Evolutionary conservation across 2,797 vertebrate genomes (phyloP).

Genomic region (Pipistrellus pygmaeus): DNA sequence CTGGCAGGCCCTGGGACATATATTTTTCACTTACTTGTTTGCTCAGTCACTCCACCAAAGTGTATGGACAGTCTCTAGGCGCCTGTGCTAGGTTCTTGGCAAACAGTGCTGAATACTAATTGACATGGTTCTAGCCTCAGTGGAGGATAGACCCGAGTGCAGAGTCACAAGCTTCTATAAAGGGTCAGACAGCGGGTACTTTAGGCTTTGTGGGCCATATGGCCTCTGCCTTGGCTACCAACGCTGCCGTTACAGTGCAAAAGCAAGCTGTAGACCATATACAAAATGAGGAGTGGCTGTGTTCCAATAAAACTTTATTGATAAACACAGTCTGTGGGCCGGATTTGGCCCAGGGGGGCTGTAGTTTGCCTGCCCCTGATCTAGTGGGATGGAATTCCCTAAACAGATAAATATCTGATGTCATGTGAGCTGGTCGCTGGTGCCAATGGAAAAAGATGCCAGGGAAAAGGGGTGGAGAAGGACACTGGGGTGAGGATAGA

Average conservation of each 20-base stretch:
- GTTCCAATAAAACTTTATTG: constrained; percentile 56
- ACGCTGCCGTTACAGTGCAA: not conserved
- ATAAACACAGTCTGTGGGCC: not conserved
- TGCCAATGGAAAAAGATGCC: not conserved
- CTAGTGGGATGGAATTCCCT: not conserved
- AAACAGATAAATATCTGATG: not conserved
- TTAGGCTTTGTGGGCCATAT: not conserved
- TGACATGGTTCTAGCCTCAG: fast-evolving
- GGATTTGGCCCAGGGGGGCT: not conserved
- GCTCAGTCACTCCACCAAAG: not conserved
- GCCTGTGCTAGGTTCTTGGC: not conserved
- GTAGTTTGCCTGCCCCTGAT: not conserved
- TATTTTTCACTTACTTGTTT: not conserved
- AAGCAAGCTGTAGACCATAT: not conserved
- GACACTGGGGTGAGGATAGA: not conserved
- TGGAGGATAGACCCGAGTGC: too few relatives aligned
- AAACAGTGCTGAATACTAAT: not conserved
- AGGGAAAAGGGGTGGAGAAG: not conserved
- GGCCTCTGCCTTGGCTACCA: not conserved
- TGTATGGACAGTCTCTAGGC: not conserved
- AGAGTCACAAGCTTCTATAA: fast-evolving
- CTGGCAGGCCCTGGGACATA: not conserved
- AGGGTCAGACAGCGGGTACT: not conserved
- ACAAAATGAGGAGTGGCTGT: not conserved
- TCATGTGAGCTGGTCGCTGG: too few relatives aligned